Evolutionary conservation across 2,113 vertebrate species (phyloP).

Genomic region (Pica pica): DNA sequence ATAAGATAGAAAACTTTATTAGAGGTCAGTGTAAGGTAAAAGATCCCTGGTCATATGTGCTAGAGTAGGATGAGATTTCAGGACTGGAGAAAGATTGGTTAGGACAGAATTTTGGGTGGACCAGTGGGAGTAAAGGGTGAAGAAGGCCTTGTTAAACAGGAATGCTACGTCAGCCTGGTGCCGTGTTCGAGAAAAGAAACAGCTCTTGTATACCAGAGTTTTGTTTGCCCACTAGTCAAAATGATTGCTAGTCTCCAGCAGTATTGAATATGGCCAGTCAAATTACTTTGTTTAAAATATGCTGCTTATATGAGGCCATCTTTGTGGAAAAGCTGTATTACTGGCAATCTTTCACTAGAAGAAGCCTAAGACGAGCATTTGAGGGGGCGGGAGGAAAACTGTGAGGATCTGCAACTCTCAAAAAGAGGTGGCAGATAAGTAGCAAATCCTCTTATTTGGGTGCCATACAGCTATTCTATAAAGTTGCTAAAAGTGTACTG

Average conservation of each 20-base stretch:
- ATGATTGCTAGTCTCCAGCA: not conserved
- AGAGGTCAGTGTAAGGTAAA: not conserved
- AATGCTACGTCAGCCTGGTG: not conserved
- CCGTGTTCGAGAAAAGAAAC: fast-evolving
- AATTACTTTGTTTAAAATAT: not conserved
- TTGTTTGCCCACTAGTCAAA: not conserved
- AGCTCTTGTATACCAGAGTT: not conserved
- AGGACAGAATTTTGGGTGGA: not conserved
- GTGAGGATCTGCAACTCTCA: not conserved
- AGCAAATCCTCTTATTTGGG: not conserved
- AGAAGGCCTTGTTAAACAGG: not conserved
- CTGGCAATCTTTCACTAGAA: not conserved
- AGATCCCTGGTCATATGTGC: not conserved
- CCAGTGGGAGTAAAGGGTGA: not conserved
- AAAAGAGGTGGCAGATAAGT: not conserved
- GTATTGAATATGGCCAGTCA: not conserved
- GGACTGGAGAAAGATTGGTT: not conserved
- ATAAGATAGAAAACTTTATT: not conserved
- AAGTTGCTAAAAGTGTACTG: not conserved
- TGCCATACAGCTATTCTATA: not conserved
- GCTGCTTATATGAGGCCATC: not conserved
- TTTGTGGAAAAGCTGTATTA: not conserved
- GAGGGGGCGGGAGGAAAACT: not conserved
- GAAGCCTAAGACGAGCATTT: not conserved
- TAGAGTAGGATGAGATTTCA: not conserved